Percentiles rank a stretch among this genome's conserved stretches.
Conservation (phyloP, 2,888 invertebrate genomes). For the Aelia acuminata region DNA sequence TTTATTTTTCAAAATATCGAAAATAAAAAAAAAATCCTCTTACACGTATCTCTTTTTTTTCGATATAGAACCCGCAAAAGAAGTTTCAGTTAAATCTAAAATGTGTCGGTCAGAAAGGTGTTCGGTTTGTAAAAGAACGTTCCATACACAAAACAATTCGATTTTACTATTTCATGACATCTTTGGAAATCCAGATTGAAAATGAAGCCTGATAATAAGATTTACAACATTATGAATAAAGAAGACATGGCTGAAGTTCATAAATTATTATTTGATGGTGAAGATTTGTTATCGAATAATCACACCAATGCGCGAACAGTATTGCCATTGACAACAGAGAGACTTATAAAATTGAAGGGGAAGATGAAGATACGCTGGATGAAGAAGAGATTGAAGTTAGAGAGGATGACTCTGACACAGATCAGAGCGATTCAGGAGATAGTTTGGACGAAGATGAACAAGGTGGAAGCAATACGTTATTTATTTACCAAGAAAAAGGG, state of each 20-base stretch:
- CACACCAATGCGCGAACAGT: neutral
- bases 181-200: neutral
- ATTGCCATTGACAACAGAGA: neutral
- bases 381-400: neutral
- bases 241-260: constrained; percentile 8
- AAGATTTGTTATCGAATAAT: neutral
- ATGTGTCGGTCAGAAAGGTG: too few relatives aligned
- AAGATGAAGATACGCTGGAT: neutral
- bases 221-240: constrained; percentile 58
- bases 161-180: too few relatives aligned
- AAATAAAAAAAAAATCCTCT: too few relatives aligned
- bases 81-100: too few relatives aligned
- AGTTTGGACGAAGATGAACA: neutral
- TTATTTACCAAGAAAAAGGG: too few relatives aligned
- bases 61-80: too few relatives aligned
- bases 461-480: neutral
- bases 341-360: neutral
- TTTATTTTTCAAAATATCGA: too few relatives aligned
- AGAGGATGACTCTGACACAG: neutral
- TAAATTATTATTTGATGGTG: neutral
- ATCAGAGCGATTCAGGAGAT: neutral
- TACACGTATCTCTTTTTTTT: too few relatives aligned
- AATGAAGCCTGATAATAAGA: neutral
- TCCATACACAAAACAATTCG: too few relatives aligned
- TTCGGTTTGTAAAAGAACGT: too few relatives aligned